A percentile compares a stretch with the other conserved stretches of the same genome.
These are phyloP conservation scores for Orchestia grillus DNA, from an alignment of 1,140 invertebrate genomes.

Conservation along the genomic window DNA sequence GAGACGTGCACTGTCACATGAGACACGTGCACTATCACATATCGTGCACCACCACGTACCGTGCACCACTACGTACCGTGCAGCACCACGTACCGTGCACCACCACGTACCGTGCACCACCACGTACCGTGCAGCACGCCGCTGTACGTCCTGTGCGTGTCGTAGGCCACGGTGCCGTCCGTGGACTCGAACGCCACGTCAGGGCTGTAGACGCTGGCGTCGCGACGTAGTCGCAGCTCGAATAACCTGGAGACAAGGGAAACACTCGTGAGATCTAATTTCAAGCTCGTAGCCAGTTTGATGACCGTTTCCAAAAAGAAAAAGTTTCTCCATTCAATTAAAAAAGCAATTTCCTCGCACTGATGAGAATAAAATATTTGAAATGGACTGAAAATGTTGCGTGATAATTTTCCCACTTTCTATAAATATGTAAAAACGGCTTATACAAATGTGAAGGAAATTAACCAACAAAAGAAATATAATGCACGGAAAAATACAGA, in stretches of 20 bases:
- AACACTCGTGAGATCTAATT: neutral
- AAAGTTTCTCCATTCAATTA: neutral
- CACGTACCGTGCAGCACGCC: conserved; percentile 83
- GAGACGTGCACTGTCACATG: too few species aligned
- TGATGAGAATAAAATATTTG: neutral
- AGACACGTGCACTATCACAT: too few species aligned
- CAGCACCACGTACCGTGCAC: too few species aligned
- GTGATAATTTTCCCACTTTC: neutral
- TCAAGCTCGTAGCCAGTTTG: neutral
- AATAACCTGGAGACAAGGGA: conserved; percentile 77
- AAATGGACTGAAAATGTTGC: neutral
- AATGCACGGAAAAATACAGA: neutral
- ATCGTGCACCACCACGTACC: too few species aligned
- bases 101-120: conserved; percentile 75
- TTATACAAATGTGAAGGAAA: neutral
- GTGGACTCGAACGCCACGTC: conserved; percentile 85
- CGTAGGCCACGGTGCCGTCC: conserved; percentile 79
- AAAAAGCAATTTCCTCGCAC: neutral
- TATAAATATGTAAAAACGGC: neutral
- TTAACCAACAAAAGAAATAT: neutral
- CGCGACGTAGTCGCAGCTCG: conserved; percentile 81
- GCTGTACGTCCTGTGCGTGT: conserved; percentile 81
- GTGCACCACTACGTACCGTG: too few species aligned
- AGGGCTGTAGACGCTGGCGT: conserved; percentile 81
- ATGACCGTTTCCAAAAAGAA: neutral